Base-by-base conservation (phyloP, 1,140 invertebrate species). In the Nasonia vitripennis region DNA sequence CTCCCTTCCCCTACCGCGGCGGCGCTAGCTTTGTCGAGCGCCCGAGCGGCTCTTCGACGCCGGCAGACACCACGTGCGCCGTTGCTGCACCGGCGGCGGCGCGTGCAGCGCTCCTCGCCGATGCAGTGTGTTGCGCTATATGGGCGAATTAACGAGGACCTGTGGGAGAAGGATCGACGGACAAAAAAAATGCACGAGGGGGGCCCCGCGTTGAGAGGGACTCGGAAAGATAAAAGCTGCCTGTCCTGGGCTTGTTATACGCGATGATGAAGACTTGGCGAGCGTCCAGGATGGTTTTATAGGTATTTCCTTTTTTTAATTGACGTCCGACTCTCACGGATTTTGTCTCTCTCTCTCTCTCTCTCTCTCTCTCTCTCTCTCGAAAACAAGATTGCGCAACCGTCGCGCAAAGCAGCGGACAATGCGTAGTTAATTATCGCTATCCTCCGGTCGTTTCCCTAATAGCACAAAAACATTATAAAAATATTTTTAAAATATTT, bases 41-140 rank as follows among this genome's bases (percentile, higher is more conserved):
- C 1, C 73, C 55, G 55, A 55, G n/a, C n/a, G 75, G 11, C 73
- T 17, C 73, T 75, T 34, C 73, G 67, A 70, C 67, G 79, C 41
- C 84, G 81, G 83, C 74, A 83, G 84, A 87, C 87, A 82, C 89
- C 89, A 90, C 89, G 89, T 90, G 89, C 88, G 45, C 51, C 51
- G 51, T 1, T 17, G 55, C 17, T 62, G 55, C 55, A 62, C 20
- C 55, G 55, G 20, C 55, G 27, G 27, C 27, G 27, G 55, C 55
- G 55, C n/a, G 55, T 37, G 34, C 34, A 37, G 34, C 20, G 1
- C 20, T 62, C 17, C 20, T 62, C 48, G 48, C 48, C 45, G 48
- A 3, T 17, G 48, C 48, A 14, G 48, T 17, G 48, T 17, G 48
- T 17, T 14, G 48, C 14, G 48, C 14, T 51, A 10, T 27, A 14